A percentile compares a stretch with the other conserved stretches of the same genome.
Evolutionary conservation across 2,888 invertebrate genomes (phyloP).

Genomic region (Idaea dimidiata): DNA sequence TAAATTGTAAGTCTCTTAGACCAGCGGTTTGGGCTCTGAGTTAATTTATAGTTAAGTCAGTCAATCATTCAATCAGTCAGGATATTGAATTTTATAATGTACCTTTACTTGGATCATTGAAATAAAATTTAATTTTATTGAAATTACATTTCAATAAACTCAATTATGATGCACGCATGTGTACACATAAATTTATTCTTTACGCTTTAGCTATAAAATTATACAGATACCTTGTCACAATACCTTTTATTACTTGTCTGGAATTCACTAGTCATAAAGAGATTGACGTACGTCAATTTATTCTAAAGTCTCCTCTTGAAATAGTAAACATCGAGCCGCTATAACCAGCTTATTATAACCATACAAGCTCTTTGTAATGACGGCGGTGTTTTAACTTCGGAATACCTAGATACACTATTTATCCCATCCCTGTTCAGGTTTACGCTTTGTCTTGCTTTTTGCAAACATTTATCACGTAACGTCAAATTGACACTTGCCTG

Average conservation of each 20-base stretch:
- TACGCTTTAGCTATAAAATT: slow-evolving; percentile 25
- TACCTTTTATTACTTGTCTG: background rate
- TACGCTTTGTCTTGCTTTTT: slow-evolving; percentile 3
- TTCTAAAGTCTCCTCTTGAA: background rate
- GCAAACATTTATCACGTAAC: slow-evolving; percentile 13
- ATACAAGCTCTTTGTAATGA: slow-evolving; percentile 9
- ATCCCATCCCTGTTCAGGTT: slow-evolving; percentile 4
- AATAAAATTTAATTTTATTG: too few species aligned
- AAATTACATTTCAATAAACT: too few species aligned
- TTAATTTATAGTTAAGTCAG: too few species aligned
- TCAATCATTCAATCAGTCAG: too few species aligned
- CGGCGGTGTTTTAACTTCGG: slow-evolving; percentile 8
- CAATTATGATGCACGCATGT: slow-evolving; percentile 14
- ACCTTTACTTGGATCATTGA: too few species aligned
- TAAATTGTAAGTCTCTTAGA: too few species aligned
- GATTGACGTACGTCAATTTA: background rate
- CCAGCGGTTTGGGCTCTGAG: too few species aligned
- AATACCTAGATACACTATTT: slow-evolving; percentile 6
- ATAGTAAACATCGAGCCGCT: background rate
- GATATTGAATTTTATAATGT: too few species aligned
- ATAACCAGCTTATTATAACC: slow-evolving; percentile 1
- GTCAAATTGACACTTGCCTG: slow-evolving; percentile 17
- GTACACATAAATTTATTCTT: slow-evolving; percentile 9
- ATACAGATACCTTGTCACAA: slow-evolving; percentile 5
- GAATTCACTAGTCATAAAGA: background rate